phyloP scores from a whole-genome alignment of 2,797 vertebrate species.

The Pseudotriccus pelzelni region DNA sequence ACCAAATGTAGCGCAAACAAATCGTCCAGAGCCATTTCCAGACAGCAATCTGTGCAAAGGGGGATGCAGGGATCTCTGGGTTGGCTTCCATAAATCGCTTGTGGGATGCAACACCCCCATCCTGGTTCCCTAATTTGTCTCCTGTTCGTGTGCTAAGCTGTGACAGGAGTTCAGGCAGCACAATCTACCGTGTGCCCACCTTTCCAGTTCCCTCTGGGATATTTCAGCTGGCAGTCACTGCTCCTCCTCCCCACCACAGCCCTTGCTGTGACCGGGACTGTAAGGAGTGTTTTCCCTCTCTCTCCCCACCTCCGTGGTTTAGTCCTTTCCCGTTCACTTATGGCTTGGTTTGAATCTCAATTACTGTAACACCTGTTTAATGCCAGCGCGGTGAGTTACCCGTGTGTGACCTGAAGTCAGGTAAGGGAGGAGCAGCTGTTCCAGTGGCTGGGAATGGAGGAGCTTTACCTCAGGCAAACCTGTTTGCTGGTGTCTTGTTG shows the following conservation, averaged over 20 bases:
- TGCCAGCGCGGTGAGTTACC: neutral
- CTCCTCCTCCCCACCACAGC: neutral
- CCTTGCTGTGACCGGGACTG: neutral
- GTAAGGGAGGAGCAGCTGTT: neutral
- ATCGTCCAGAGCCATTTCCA: neutral
- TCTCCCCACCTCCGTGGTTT: neutral
- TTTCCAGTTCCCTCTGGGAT: neutral
- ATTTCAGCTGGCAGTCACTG: neutral
- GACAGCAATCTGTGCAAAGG: neutral
- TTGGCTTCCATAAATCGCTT: neutral
- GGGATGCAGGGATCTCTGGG: neutral
- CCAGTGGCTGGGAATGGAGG: accelerated
- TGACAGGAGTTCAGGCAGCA: neutral
- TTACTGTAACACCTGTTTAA: neutral
- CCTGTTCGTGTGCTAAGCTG: neutral
- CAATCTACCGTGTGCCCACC: neutral
- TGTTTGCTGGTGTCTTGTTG: accelerated
- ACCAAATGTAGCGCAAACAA: neutral
- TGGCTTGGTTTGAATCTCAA: neutral
- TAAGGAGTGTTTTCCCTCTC: neutral
- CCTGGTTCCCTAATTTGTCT: neutral
- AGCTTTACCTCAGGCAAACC: neutral
- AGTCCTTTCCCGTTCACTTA: neutral
- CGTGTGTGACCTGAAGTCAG: neutral
- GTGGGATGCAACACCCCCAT: neutral